Evolutionary conservation across 2,888 invertebrate genomes (phyloP), one percentile per base, ranked within the genome.

Genomic region (Phengaris alcon): DNA sequence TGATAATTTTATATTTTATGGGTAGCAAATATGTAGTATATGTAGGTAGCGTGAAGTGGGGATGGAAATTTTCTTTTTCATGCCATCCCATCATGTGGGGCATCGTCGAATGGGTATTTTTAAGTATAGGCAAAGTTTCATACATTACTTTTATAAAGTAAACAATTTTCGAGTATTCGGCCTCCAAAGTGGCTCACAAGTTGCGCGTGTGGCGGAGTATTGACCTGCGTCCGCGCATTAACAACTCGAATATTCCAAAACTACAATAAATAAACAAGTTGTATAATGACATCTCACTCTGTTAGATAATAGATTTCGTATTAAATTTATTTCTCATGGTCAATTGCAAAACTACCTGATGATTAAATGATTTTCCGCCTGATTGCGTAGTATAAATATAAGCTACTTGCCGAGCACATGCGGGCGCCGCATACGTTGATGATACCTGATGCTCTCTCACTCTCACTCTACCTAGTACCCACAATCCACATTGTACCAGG

Each of bases 251-350:
- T 64, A 7, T 64, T 22, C 22, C 22, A 64, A 35, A 64, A 64
- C 35, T 35, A 64, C 35, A 64, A 64, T 64, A 64, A 64, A 64
- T 64, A 64, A 64, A 13, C 70, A 51, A 13, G 70, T 70, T 70
- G 70, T 70, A 70, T 70, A 70, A 51, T 64, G 64, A 64, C 64
- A 64, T 70, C 70, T 48, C 70, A 70, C 51, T 51, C 15, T 72
- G 35, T 72, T 72, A 72, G 72, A 72, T 72, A 52, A 72, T 72
- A 72, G 52, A 72, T 72, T 72, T 72, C 72, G 72, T 72, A 54
- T 72, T 54, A 72, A 72, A 13, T 52, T 52, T 52, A 72, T 72
- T 72, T 72, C 72, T 72, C 52, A 72, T 70, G 70, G 72, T 72
- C 72, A 72, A 54, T 72, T 72, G 72, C 52, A 22, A 54, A 48